Conservation (phyloP, 1,140 invertebrate species). For the Thaumatotibia leucotreta region DNA sequence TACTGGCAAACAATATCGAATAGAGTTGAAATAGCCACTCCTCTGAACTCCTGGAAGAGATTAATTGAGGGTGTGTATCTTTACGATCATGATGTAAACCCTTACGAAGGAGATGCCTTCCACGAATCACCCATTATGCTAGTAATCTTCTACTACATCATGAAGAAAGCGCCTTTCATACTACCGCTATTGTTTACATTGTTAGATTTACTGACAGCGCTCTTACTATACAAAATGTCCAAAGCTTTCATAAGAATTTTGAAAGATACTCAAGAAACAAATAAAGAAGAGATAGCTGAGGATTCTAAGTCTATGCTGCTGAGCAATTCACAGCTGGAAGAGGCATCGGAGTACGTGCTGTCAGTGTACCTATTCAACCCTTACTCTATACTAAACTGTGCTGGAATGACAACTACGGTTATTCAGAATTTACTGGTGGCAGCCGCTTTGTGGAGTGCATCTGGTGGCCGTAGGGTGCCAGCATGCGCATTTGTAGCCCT, state of each 20-base stretch:
- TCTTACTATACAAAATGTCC: conserved; percentile 83
- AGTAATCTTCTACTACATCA: conserved; percentile 82
- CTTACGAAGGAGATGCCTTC: conserved; percentile 94
- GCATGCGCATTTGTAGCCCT: conserved; percentile 84
- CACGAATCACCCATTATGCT: conserved; percentile 92
- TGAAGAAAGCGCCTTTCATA: conserved; percentile 78
- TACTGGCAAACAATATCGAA: conserved; percentile 84
- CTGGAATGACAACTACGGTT: conserved; percentile 93
- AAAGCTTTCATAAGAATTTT: conserved; percentile 79
- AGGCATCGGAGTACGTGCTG: conserved; percentile 82
- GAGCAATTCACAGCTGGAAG: conserved; percentile 72
- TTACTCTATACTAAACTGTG: conserved; percentile 92
- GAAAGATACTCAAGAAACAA: conserved; percentile 68
- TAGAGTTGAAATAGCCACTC: conserved; percentile 93
- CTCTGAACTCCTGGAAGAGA: conserved; percentile 94
- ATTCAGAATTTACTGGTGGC: conserved; percentile 91
- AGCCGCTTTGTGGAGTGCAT: conserved; percentile 81
- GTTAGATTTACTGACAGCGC: conserved; percentile 85
- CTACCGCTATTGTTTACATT: conserved; percentile 83
- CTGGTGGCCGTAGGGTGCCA: conserved; percentile 79
- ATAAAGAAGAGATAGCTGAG: conserved; percentile 74
- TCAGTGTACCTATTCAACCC: conserved; percentile 95
- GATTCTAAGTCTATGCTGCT: conserved; percentile 80
- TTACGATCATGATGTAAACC: conserved; percentile 87
- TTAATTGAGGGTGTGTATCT: conserved; percentile 92